Conservation (phyloP, 2,888 invertebrate genomes). For the Pachydiplax longipennis region DNA sequence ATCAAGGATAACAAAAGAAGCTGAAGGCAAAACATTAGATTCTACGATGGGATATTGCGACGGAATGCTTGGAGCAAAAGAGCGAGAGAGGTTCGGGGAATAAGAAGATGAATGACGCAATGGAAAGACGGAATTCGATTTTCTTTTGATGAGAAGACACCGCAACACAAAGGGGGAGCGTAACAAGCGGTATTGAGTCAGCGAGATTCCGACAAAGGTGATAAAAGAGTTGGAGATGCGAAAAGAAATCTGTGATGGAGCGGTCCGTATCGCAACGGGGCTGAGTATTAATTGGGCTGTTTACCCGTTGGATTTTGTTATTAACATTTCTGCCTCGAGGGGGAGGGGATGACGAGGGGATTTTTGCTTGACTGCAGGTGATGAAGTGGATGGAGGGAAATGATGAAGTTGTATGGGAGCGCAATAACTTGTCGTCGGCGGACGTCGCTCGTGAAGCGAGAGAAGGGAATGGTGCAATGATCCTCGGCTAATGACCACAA, state of each 20-base stretch:
- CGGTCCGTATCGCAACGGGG: background rate
- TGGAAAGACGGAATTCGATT: background rate
- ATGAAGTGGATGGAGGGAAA: background rate
- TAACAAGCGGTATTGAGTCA: background rate
- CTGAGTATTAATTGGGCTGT: slow-evolving; percentile 13
- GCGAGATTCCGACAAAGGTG: background rate
- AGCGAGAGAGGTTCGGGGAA: background rate
- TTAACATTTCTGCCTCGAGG: background rate
- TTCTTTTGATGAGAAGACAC: background rate
- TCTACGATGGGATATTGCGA: no score
- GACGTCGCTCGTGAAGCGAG: background rate
- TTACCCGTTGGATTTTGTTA: background rate
- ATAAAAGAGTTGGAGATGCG: background rate
- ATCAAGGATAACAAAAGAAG: background rate
- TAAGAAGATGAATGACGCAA: background rate
- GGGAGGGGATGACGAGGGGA: background rate
- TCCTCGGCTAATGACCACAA: no score
- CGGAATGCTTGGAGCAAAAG: no score
- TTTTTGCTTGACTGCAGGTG: background rate
- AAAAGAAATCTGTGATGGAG: background rate
- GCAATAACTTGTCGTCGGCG: background rate
- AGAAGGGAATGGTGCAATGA: no score
- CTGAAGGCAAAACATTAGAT: background rate
- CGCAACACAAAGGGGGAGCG: background rate
- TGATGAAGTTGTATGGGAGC: background rate